Percentiles rank a stretch among this genome's conserved stretches.
phyloP scores from a whole-genome alignment of 92 coral and sea anemone genomes.

The Meandrina meandrites region DNA sequence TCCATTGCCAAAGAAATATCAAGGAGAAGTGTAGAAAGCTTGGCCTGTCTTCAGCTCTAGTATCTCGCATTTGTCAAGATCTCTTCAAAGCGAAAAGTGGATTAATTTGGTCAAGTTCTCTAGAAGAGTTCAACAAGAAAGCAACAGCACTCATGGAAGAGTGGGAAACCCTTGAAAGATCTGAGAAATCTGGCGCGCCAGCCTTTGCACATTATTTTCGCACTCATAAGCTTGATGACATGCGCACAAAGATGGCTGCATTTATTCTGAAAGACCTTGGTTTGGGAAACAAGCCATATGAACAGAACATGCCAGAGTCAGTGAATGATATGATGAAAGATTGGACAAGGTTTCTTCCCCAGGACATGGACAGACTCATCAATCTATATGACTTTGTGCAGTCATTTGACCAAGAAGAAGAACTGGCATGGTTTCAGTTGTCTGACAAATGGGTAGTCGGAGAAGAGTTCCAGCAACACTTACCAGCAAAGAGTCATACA shows the following conservation, averaged over 20 bases:
- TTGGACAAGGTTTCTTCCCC: conserved; percentile 45
- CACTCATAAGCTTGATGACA: conserved; percentile 20
- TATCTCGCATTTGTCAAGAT: conserved; percentile 32
- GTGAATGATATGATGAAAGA: conserved; percentile 58
- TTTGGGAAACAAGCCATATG: conserved; percentile 55
- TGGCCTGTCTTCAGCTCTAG: conserved; percentile 28
- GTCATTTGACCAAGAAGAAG: conserved; percentile 43
- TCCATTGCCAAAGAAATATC: conserved; percentile 52
- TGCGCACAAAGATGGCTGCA: conserved; percentile 38
- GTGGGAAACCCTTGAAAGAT: conserved; percentile 45
- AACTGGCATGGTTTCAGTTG: conserved; percentile 49
- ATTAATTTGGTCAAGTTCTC: conserved; percentile 39
- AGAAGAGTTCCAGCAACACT: conserved; percentile 20
- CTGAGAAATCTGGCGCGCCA: conserved; percentile 32
- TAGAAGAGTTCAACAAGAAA: conserved; percentile 36
- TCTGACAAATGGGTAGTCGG: conserved; percentile 55
- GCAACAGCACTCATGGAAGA: conserved; percentile 37
- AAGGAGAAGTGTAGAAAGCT: conserved; percentile 42
- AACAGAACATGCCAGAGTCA: conserved; percentile 52
- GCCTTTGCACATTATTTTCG: conserved; percentile 39
- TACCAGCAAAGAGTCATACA: conserved; percentile 11
- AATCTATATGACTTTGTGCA: conserved; percentile 46
- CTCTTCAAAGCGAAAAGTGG: conserved; percentile 31
- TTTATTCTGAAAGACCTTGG: conserved; percentile 51
- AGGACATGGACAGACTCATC: conserved; percentile 47